Evolutionary conservation across 2,888 invertebrate genomes (phyloP).

Genomic region (Rotaria sp.): DNA sequence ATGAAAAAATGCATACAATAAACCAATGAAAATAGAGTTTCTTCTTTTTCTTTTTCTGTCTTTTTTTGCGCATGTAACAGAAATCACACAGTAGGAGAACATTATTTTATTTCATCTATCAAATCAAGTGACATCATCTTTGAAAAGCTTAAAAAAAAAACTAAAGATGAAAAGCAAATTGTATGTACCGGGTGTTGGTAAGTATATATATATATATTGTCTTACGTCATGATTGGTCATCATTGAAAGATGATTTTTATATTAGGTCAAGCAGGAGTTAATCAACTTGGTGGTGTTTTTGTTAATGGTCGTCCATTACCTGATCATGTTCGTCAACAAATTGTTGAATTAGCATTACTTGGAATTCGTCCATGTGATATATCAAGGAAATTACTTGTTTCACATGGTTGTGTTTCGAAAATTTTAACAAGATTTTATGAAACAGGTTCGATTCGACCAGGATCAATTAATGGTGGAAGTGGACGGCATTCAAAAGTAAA

Average conservation of each 20-base stretch:
- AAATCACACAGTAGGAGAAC: neutral
- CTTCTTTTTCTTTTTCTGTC: neutral
- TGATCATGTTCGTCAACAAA: slow-evolving; percentile 81
- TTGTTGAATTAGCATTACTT: slow-evolving; percentile 84
- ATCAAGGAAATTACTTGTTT: slow-evolving; percentile 83
- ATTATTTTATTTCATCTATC: neutral
- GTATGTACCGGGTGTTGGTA: slow-evolving; percentile 41
- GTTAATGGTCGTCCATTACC: slow-evolving; percentile 94
- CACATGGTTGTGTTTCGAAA: slow-evolving; percentile 93
- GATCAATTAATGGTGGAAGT: slow-evolving; percentile 30
- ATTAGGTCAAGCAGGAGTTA: slow-evolving; percentile 57
- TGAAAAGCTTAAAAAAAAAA: neutral
- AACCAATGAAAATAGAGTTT: neutral
- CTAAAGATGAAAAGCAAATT: slow-evolving; percentile 40
- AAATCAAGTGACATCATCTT: slow-evolving; percentile 1
- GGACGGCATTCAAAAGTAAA: slow-evolving; percentile 1
- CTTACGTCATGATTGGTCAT: neutral
- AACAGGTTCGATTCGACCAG: slow-evolving; percentile 65
- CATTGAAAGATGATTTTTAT: neutral
- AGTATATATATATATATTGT: neutral
- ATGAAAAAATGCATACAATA: neutral
- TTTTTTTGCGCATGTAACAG: neutral
- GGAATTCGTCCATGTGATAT: slow-evolving; percentile 94
- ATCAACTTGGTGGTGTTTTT: slow-evolving; percentile 90
- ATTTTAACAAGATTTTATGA: slow-evolving; percentile 91